A percentile compares a stretch with the other conserved stretches of the same genome.
Evolutionary conservation across 2,797 vertebrate genomes (phyloP).

Genomic region (Aphelocoma californica): DNA sequence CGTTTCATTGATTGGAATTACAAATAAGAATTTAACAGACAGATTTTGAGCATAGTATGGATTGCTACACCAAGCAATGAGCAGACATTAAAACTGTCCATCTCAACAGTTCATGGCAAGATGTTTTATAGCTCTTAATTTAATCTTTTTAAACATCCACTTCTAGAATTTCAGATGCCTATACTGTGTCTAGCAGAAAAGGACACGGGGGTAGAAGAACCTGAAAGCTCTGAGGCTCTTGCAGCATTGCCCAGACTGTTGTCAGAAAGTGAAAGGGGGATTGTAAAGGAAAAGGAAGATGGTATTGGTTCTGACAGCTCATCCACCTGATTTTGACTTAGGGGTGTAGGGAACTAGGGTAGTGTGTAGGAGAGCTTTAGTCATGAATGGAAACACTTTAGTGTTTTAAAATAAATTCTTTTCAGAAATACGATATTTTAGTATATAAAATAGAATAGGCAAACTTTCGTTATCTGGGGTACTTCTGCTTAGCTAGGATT

Average conservation of each 20-base stretch:
- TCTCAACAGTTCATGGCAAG: not conserved
- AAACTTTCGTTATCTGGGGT: not conserved
- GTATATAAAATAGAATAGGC: not conserved
- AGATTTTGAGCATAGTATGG: not conserved
- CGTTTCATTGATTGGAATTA: not conserved
- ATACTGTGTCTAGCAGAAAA: not conserved
- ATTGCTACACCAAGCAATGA: not conserved
- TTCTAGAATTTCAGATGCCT: conserved; percentile 41
- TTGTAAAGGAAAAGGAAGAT: not conserved
- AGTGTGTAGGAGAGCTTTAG: not conserved
- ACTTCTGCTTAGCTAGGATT: not conserved
- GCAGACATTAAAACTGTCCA: not conserved
- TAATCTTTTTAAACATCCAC: not conserved
- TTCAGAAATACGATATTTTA: not conserved
- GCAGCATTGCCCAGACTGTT: not conserved
- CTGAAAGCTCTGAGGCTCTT: not conserved
- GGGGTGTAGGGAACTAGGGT: not conserved
- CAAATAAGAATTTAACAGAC: not conserved
- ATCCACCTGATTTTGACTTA: not conserved
- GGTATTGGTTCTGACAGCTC: not conserved
- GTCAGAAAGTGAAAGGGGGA: not conserved
- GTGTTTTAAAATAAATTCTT: not conserved
- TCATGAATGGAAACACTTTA: not conserved
- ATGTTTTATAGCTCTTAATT: not conserved
- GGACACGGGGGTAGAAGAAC: not conserved